Evolutionary conservation across 2,888 invertebrate species (phyloP), one percentile per base, ranked within the genome.

Genomic region (Formica aserva): DNA sequence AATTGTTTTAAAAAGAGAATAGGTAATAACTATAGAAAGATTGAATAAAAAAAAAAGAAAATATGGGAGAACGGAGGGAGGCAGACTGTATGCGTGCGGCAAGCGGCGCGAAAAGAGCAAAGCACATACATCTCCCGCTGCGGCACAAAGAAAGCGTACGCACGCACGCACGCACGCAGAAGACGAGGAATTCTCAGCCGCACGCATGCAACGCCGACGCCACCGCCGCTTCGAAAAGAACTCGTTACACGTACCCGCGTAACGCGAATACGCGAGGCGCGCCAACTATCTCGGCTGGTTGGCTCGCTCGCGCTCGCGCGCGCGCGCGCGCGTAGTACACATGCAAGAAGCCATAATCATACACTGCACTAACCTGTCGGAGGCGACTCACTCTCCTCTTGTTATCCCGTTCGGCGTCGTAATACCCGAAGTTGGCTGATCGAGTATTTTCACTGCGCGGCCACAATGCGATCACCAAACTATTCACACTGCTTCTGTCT

Each of bases 321-420:
- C 15, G 18, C 18, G 3, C 15, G 48, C 48, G 18, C 48, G 52
- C 52, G 8, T 18, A 18, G 84, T 38, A 66, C 75, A 74, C 88
- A 87, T 88, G 88, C 88, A 88, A 89, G 78, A 57, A 71, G 60
- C 60, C 78, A 78, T 69, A 69, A 78, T 71, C 45, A 35, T 52
- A 80, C 78, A 71, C 65, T 13, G 26, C 82, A 90, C 90, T 90
- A 90, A 90, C 90, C 90, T 90, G 91, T 91, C 90, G 90, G 89
- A 89, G 88, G 88, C 90, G 89, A 90, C 84, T 89, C 87, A 83
- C 76, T 87, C 86, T 80, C 89, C 83, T 85, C 84, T 77, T 83
- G 85, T 71, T 41, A 52, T 75, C 38, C 48, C 48, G n/a, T 38
- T 38, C 26, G 38, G 75, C 60, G 63, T 63, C 38, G 38, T 22